phyloP scores from a whole-genome alignment of 1,140 invertebrate species.

The Aporrectodea caliginosa region DNA sequence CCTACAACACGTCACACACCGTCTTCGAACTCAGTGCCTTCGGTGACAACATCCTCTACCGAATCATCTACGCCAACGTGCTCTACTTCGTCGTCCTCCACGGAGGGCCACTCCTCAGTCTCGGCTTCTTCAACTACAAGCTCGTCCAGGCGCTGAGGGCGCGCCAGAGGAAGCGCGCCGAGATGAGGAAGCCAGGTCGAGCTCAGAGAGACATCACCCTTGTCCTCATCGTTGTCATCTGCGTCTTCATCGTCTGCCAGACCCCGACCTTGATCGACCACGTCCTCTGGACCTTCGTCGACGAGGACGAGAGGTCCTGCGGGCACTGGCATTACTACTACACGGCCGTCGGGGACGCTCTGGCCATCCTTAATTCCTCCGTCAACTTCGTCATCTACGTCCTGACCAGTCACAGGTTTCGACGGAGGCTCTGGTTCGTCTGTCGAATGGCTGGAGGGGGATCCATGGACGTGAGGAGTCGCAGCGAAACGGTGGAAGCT shows the following conservation, averaged over 20 bases:
- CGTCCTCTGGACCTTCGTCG: slow-evolving; percentile 25
- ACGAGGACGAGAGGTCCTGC: neutral
- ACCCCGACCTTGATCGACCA: slow-evolving; percentile 27
- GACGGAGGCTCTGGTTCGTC: slow-evolving; percentile 9
- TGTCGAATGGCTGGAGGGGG: too few species aligned
- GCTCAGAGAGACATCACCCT: too few species aligned
- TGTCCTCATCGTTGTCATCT: slow-evolving; percentile 25
- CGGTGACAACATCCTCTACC: slow-evolving; percentile 18
- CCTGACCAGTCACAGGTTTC: slow-evolving; percentile 20
- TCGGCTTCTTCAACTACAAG: slow-evolving; percentile 24
- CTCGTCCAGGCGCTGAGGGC: slow-evolving; percentile 17
- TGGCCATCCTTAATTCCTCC: slow-evolving; percentile 22
- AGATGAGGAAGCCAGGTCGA: slow-evolving; percentile 28
- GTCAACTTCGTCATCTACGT: too few species aligned
- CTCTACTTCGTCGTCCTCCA: slow-evolving; percentile 22
- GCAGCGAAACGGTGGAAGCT: too few species aligned
- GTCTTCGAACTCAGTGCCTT: slow-evolving; percentile 23
- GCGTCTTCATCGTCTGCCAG: slow-evolving; percentile 24
- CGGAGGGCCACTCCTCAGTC: slow-evolving; percentile 13
- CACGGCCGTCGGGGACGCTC: slow-evolving; percentile 1
- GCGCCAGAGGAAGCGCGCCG: slow-evolving; percentile 16
- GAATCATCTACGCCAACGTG: slow-evolving; percentile 23
- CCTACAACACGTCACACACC: slow-evolving; percentile 6
- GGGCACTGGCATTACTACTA: slow-evolving; percentile 29
- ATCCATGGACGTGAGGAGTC: too few species aligned